Percentiles rank a stretch among this genome's conserved stretches.
These are phyloP conservation scores for Actenoides hombroni DNA, from an alignment of 2,113 vertebrate species.

Conservation along the genomic window DNA sequence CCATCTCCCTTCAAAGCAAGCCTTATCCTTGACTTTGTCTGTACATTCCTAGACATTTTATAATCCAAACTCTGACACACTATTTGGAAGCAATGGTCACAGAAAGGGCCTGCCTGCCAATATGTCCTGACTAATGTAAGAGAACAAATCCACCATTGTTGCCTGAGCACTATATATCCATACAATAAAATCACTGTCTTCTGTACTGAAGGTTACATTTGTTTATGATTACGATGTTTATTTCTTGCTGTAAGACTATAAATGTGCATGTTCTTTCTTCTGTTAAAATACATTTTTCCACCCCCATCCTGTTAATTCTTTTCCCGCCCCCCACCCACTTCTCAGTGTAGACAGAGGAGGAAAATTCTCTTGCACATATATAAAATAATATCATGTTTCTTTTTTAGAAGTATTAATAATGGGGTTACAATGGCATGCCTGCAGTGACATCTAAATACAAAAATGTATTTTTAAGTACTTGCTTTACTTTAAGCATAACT, in stretches of 20 bases:
- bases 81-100: not conserved
- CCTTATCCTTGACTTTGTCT: not conserved
- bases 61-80: not conserved
- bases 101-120: not conserved
- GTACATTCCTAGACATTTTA: not conserved
- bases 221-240: constrained; percentile 44
- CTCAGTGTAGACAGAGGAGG: not conserved
- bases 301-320: not conserved
- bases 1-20: not conserved
- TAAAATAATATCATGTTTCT: not conserved
- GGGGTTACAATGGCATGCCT: not conserved
- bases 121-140: not conserved
- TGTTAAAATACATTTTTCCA: not conserved
- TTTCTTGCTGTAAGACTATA: constrained; percentile 25
- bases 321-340: not conserved
- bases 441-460: not conserved
- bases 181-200: constrained; percentile 54
- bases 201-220: constrained; percentile 35
- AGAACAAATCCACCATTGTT: constrained; percentile 25
- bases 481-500: not conserved
- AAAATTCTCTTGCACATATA: not conserved
- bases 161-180: not conserved
- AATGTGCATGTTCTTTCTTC: not conserved
- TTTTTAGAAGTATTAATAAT: not conserved
- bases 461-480: not conserved